Evolutionary conservation across 2,888 invertebrate species (phyloP), one percentile per base, ranked within the genome.

Genomic region (Timandra comae): DNA sequence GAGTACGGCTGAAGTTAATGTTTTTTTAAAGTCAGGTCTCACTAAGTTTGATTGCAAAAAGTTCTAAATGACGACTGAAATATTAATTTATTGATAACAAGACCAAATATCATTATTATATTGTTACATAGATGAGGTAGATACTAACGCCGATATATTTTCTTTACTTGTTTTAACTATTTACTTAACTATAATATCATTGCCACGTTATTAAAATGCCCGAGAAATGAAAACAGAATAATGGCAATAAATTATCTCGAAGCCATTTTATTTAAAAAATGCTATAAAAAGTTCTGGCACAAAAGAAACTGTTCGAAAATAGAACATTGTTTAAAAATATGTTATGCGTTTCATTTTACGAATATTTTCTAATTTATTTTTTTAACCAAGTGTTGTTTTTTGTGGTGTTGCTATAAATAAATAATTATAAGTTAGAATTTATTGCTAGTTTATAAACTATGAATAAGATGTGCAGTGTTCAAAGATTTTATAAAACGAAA

Each of bases 251-350:
- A 16, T n/a, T n/a, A n/a, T 9, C 32, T 39, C 21, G 32, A 31
- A 30, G 26, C 25, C 27, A 39, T 39, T 29, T 29, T 39, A 27
- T 20, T 28, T 24, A 26, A 9, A 24, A 16, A 16, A 16, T 16
- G 16, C 16, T 16, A 3, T 32, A 35, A 39, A 35, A 39, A 27
- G 35, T 35, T 35, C 27, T 9, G 20, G 10, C 32, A 23, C 8
- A 10, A 32, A 26, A 28, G 35, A 35, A 31, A n/a, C 30, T 28
- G 12, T 32, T 27, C 27, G 29, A 28, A 23, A 32, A 35, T 35
- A 39, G 29, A 29, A 12, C 16, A 13, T 35, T 27, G 32, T 31
- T 29, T 30, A 23, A 21, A 23, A 20, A 30, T 24, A 23, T 21
- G n/a, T 23, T 30, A 28, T 30, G 24, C 24, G 24, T 30, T 23